Evolutionary conservation across 2,888 invertebrate genomes (phyloP).

Genomic region (Ganaspis brasiliensis): DNA sequence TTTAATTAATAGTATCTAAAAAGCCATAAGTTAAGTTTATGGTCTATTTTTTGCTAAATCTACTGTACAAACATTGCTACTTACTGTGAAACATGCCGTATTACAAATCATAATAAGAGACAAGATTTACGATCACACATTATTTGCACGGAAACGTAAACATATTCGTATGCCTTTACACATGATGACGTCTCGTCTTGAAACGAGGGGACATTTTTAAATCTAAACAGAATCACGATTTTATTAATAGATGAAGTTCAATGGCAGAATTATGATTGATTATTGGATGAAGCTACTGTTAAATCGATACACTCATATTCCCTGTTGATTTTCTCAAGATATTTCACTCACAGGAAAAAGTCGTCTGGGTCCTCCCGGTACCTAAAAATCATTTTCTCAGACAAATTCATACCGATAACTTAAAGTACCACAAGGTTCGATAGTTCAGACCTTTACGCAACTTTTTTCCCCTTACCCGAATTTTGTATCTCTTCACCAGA

Average conservation of each 20-base stretch:
- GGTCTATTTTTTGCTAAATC: constrained; percentile 35
- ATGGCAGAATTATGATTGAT: constrained; percentile 2
- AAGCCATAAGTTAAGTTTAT: constrained; percentile 45
- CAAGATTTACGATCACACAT: constrained; percentile 52
- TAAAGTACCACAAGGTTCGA: too few relatives aligned
- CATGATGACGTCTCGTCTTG: constrained; percentile 48
- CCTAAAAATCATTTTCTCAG: too few relatives aligned
- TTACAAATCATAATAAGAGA: constrained; percentile 41
- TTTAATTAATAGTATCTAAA: constrained; percentile 30
- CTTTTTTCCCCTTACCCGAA: too few relatives aligned
- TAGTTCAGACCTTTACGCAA: too few relatives aligned
- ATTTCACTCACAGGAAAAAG: background rate
- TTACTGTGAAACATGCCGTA: constrained; percentile 40
- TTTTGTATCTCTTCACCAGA: too few relatives aligned
- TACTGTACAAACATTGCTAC: constrained; percentile 34
- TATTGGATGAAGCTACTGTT: background rate
- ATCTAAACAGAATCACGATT: constrained; percentile 60
- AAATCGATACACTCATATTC: background rate
- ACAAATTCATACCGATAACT: too few relatives aligned
- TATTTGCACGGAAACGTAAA: constrained; percentile 58
- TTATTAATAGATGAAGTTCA: constrained; percentile 44
- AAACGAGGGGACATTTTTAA: constrained; percentile 61
- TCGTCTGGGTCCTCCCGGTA: too few relatives aligned
- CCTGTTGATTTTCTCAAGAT: background rate
- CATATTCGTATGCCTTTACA: constrained; percentile 55